Conservation (phyloP, 37 sponge, comb jelly and placozoan genomes). For the Aplysina aerophoba region DNA sequence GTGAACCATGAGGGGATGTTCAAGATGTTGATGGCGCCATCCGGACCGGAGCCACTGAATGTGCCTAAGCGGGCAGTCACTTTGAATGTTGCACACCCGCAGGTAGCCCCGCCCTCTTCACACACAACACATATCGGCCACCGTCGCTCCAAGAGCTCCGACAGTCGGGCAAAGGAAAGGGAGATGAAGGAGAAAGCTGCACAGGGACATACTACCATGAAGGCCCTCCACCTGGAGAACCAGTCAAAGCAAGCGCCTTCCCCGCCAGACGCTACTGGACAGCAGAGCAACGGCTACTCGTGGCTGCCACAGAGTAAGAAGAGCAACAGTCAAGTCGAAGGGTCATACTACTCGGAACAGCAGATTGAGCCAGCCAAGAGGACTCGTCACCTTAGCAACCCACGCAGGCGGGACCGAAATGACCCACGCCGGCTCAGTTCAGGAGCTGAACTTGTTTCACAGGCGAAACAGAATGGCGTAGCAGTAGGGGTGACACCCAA, state of each 20-base stretch:
- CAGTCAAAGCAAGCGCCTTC: too few species aligned
- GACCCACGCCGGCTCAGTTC: conserved; percentile 6
- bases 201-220: not conserved
- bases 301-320: not conserved
- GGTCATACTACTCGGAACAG: conserved; percentile 21
- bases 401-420: not conserved
- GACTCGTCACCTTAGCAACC: not conserved
- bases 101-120: not conserved
- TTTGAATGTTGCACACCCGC: not conserved
- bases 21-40: not conserved
- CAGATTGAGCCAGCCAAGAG: not conserved
- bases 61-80: not conserved
- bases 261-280: not conserved
- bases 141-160: conserved; percentile 20
- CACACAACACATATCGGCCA: not conserved
- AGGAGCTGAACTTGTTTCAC: not conserved
- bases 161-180: not conserved
- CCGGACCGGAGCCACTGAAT: not conserved
- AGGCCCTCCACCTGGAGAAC: conserved; percentile 15
- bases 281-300: not conserved
- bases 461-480: not conserved
- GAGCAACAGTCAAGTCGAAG: not conserved
- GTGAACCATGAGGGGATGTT: not conserved
- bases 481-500: not conserved
- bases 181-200: not conserved